Evolutionary conservation across 1,140 invertebrate genomes (phyloP), one percentile per base, ranked within the genome.

Genomic region (Drosophila truncata): DNA sequence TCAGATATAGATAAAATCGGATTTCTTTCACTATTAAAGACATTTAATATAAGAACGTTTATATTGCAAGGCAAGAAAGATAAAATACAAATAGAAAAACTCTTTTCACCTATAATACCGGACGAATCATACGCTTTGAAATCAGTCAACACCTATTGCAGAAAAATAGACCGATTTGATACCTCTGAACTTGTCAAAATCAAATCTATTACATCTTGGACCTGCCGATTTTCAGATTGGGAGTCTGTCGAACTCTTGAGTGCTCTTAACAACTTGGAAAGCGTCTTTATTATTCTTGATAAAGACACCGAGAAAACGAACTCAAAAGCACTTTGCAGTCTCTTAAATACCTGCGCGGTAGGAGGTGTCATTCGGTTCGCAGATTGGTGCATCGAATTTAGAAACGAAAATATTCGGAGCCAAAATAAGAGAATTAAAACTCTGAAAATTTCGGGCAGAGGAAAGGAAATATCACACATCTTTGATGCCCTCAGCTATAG

Each of bases 31-130:
- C 11, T 50, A 18, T 8, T 50, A 13, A 18, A 50, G n/a, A 0
- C 1, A 1, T 31, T 50, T 1, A 50, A 50, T 13, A 18, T 31
- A 18, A 13, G 8, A 6, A 13, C 5, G 1, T 18, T 50, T 0
- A 18, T 11, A 1, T 18, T 18, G 0, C 0, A 25, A 3, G 3
- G 0, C 3, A 7, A 3, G 3, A n/a, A 4, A n/a, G 2, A n/a
- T n/a, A 5, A 18, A 18, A 13, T 0, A 18, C 5, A 1, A 13
- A 7, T 31, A 18, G 0, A 1, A 4, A 50, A 31, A 7, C 3
- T 18, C 6, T 3, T 31, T 31, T 10, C 5, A 31, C n/a, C 46
- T 1, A 50, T 52, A 31, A 3, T 8, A 18, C 10, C 7, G 14
- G 23, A 20, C 9, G n/a, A 13, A 4, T 27, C 31, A 18, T 35